These are phyloP conservation scores for Alligator sinensis DNA, from an alignment of 2,113 vertebrate genomes.

Conservation along the genomic window DNA sequence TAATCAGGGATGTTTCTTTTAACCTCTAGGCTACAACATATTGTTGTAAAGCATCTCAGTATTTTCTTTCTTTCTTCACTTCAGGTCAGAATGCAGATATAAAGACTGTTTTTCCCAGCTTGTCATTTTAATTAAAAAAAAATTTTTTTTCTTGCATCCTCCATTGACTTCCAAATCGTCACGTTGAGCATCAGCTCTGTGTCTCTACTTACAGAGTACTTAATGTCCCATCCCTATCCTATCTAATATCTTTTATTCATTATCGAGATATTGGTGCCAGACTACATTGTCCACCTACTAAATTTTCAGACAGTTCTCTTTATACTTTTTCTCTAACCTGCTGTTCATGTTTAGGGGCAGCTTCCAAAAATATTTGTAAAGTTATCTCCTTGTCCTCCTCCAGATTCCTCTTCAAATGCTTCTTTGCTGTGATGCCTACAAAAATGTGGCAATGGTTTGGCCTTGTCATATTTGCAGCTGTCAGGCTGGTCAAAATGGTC, in stretches of 20 bases:
- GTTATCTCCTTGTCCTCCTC: background rate
- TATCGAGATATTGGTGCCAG: fast-evolving
- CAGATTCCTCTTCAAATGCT: background rate
- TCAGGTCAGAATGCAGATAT: conserved; percentile 9
- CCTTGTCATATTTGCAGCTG: background rate
- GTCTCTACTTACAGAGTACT: too few relatives aligned
- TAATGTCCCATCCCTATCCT: too few relatives aligned
- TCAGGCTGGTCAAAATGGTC: conserved; percentile 26
- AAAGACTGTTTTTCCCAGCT: too few relatives aligned
- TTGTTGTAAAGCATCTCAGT: background rate
- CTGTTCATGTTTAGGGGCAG: background rate
- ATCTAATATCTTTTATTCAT: background rate
- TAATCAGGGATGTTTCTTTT: conserved; percentile 3
- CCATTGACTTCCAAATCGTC: too few relatives aligned
- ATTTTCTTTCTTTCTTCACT: background rate
- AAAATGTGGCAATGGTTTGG: background rate
- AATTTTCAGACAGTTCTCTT: fast-evolving
- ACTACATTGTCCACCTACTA: background rate
- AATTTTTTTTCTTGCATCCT: too few relatives aligned
- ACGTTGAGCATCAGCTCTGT: too few relatives aligned
- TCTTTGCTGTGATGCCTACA: background rate
- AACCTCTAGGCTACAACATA: background rate
- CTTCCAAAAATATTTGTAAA: background rate
- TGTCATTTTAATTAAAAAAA: too few relatives aligned
- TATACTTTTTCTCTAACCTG: background rate